Conservation (phyloP, 2,113 vertebrate species). For the Eclectus roratus region DNA sequence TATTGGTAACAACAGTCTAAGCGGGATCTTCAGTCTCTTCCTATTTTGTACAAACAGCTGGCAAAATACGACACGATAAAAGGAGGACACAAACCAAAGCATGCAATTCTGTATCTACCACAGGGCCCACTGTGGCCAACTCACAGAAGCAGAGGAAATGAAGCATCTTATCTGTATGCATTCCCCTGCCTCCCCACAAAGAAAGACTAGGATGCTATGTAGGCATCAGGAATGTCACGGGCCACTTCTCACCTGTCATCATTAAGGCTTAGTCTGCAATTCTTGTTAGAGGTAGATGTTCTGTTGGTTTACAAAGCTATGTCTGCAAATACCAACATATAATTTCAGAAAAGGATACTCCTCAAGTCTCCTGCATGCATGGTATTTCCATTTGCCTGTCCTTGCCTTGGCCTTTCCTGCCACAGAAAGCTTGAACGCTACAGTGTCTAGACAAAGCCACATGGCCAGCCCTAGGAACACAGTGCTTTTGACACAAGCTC, state of each 20-base stretch:
- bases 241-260: neutral
- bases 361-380: no score
- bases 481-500: neutral
- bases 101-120: neutral
- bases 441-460: neutral
- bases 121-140: neutral
- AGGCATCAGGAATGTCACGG: neutral
- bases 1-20: neutral
- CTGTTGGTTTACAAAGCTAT: neutral
- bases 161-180: neutral
- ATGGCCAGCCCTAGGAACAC: neutral
- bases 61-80: neutral
- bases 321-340: neutral
- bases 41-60: neutral
- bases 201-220: neutral
- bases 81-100: neutral
- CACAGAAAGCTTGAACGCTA: neutral
- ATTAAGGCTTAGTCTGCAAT: neutral
- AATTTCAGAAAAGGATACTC: neutral
- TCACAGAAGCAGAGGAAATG: neutral
- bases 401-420: neutral
- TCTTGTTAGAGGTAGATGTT: neutral
- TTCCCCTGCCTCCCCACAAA: neutral
- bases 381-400: neutral
- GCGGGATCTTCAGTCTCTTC: neutral